These are phyloP conservation scores for Limosa lapponica DNA, from an alignment of 2,797 vertebrate species.

Conservation along the genomic window DNA sequence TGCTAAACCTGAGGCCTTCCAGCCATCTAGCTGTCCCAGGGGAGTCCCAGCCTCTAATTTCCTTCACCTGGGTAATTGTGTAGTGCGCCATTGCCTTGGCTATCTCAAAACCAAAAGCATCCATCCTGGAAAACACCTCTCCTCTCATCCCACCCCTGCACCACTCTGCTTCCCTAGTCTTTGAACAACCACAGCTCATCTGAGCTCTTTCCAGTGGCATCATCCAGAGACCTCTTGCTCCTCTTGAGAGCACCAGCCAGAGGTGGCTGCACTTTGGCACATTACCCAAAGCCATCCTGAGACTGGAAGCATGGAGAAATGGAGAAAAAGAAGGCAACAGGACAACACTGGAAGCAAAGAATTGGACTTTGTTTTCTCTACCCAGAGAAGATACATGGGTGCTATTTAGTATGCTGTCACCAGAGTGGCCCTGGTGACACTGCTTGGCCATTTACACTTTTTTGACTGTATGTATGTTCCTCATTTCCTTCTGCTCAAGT, in stretches of 20 bases:
- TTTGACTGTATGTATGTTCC: not conserved
- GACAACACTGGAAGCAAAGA: not conserved
- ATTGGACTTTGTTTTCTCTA: not conserved
- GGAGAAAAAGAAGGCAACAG: not conserved
- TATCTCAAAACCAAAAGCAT: not conserved
- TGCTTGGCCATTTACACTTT: not conserved
- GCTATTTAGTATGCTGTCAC: not conserved
- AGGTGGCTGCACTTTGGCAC: not conserved
- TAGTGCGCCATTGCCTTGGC: not conserved
- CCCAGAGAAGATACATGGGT: not conserved
- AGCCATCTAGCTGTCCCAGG: rapidly evolving
- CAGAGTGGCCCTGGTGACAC: not conserved
- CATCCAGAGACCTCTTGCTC: not conserved
- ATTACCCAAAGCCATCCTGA: not conserved
- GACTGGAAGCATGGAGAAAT: not conserved
- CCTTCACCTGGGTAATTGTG: rapidly evolving
- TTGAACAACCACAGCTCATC: not conserved
- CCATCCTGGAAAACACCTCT: not conserved
- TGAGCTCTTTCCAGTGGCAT: not conserved
- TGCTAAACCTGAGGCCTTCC: not conserved
- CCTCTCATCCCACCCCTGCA: not conserved
- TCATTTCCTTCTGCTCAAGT: not conserved
- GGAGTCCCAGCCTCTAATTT: not conserved
- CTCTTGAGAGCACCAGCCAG: not conserved
- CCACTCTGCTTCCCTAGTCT: not conserved